Evolutionary conservation across 2,113 vertebrate species (phyloP).

Genomic region (Upupa epops): DNA sequence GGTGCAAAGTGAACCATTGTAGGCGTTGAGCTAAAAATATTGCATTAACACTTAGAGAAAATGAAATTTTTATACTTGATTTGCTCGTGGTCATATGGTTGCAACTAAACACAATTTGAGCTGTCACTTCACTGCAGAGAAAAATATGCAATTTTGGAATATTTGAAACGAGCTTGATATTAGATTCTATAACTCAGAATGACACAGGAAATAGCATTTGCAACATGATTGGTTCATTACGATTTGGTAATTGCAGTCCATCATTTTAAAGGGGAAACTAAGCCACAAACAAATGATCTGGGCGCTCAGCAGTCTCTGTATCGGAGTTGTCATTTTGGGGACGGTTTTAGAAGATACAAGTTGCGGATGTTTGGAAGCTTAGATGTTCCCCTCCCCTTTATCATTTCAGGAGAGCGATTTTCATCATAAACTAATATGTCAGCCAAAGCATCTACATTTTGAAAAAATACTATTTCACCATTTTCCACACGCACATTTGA

Average conservation of each 20-base stretch:
- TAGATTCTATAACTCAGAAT: constrained; percentile 70
- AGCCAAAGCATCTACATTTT: constrained; percentile 77
- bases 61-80: constrained; percentile 69
- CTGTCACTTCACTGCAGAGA: constrained; percentile 64
- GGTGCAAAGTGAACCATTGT: constrained; percentile 48
- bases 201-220: constrained; percentile 67
- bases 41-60: constrained; percentile 72
- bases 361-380: constrained; percentile 18
- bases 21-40: constrained; percentile 70
- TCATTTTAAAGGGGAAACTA: constrained; percentile 62
- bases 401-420: constrained; percentile 76
- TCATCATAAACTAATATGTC: constrained; percentile 79
- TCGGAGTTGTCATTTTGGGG: not conserved
- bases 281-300: constrained; percentile 52
- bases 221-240: constrained; percentile 72
- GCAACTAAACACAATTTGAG: constrained; percentile 58
- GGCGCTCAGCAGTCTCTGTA: not conserved
- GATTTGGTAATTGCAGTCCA: constrained; percentile 67
- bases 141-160: constrained; percentile 67
- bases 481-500: constrained; percentile 79
- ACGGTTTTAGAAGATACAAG: not conserved
- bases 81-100: constrained; percentile 64
- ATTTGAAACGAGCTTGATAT: constrained; percentile 70
- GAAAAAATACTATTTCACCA: constrained; percentile 75
- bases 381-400: constrained; percentile 41